Conservation (phyloP, 2,888 invertebrate genomes). For the Tenthredo livida region DNA sequence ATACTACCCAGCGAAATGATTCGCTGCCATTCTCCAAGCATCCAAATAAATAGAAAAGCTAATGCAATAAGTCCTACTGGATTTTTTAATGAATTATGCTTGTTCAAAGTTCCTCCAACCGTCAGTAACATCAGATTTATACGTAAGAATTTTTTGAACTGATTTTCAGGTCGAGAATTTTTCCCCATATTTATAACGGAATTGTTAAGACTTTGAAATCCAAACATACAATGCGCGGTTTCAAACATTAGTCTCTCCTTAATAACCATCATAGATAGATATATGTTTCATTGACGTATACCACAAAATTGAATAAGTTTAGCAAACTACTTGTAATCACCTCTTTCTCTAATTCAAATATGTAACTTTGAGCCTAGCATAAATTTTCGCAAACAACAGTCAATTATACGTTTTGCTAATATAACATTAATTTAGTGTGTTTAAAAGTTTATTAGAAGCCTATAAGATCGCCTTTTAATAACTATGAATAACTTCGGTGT, state of each 20-base stretch:
- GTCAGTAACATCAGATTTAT: conserved; percentile 16
- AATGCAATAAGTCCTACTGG: conserved; percentile 22
- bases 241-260: background rate
- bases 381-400: background rate
- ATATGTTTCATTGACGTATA: background rate
- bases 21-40: background rate
- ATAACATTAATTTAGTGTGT: background rate
- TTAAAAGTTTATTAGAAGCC: background rate
- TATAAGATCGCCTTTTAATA: background rate
- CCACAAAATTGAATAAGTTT: conserved; percentile 14
- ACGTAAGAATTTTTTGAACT: conserved; percentile 6
- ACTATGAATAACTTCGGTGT: background rate
- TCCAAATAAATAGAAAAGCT: background rate
- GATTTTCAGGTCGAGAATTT: background rate
- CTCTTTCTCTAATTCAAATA: background rate
- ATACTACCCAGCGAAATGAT: background rate
- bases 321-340: background rate
- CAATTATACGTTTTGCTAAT: background rate
- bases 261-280: background rate
- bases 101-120: background rate
- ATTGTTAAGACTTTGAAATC: background rate
- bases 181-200: background rate
- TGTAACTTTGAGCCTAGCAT: background rate
- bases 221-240: background rate
- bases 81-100: background rate